Conservation (phyloP, 2,113 vertebrate species). For the Procavia capensis region DNA sequence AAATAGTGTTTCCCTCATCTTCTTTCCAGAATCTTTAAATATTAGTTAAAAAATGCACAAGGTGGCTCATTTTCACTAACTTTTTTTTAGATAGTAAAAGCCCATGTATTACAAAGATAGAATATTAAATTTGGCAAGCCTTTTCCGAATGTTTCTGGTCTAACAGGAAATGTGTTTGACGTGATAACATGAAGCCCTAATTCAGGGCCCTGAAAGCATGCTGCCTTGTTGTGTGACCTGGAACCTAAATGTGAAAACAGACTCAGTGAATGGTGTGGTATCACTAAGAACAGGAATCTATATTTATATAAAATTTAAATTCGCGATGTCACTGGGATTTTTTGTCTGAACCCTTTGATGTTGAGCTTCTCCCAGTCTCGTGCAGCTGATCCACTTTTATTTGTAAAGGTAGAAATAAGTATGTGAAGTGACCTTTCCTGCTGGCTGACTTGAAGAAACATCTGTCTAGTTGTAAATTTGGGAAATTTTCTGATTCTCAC, state of each 20-base stretch:
- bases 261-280: rapidly evolving
- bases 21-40: conserved; percentile 38
- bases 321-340: neutral
- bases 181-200: neutral
- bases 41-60: neutral
- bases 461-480: neutral
- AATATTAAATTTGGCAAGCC: neutral
- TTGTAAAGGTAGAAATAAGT: neutral
- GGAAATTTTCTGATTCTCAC: neutral
- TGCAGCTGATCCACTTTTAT: neutral
- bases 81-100: neutral
- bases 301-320: neutral
- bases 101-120: conserved; percentile 25
- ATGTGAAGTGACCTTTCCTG: neutral
- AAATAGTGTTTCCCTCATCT: neutral
- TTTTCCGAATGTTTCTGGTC: neutral
- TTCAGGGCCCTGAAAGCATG: neutral
- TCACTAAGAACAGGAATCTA: neutral
- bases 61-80: neutral
- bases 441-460: neutral
- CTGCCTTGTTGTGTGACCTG: neutral
- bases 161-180: neutral
- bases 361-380: neutral
- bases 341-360: neutral
- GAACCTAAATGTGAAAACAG: neutral